Percentiles rank a stretch among this genome's conserved stretches.
phyloP scores from a whole-genome alignment of 2,113 vertebrate genomes.

The Hypomesus transpacificus region DNA sequence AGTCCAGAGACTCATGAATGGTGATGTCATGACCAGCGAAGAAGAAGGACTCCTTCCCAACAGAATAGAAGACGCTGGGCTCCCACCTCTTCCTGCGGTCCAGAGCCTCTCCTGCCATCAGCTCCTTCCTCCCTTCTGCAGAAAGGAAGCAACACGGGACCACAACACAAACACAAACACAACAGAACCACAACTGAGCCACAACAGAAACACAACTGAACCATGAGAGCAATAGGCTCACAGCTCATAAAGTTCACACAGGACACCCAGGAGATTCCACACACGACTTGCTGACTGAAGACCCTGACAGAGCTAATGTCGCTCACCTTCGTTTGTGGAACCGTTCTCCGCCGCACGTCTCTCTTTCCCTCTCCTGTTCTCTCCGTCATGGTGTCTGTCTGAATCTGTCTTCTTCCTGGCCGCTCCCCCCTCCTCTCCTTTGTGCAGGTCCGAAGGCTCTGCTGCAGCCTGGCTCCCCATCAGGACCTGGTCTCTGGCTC shows the following conservation, averaged over 20 bases:
- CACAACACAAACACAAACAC: too few relatives aligned
- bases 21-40: conserved; percentile 66
- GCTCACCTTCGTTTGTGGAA: conserved; percentile 29
- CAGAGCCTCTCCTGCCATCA: conserved; percentile 45
- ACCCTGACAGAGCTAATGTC: too few relatives aligned
- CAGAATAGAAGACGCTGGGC: conserved; percentile 48
- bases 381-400: background rate
- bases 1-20: conserved; percentile 67
- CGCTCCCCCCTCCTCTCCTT: too few relatives aligned
- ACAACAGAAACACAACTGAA: background rate
- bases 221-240: background rate
- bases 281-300: too few relatives aligned
- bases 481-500: background rate
- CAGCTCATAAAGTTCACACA: too few relatives aligned
- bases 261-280: too few relatives aligned
- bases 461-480: background rate
- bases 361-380: conserved; percentile 3
- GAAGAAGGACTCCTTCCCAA: conserved; percentile 58
- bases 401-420: too few relatives aligned
- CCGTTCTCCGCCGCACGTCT: conserved; percentile 5
- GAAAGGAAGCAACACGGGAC: background rate
- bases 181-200: background rate
- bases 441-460: too few relatives aligned
- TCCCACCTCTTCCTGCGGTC: conserved; percentile 53
- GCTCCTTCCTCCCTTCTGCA: conserved; percentile 28